Evolutionary conservation across 2,113 vertebrate genomes (phyloP), one percentile per base, ranked within the genome.

Genomic region (Arothron firmamentum): DNA sequence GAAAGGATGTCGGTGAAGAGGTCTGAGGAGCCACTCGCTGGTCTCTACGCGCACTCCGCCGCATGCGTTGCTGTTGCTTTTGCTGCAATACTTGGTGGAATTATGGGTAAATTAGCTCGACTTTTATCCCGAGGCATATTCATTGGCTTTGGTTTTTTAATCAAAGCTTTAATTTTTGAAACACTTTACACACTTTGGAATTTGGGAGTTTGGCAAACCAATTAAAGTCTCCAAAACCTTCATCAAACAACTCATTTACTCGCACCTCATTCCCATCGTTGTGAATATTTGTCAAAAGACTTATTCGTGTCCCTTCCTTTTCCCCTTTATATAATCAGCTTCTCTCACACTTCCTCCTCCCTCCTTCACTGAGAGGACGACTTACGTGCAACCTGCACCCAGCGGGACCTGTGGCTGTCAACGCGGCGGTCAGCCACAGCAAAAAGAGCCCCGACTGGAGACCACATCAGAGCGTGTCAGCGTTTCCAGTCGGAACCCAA

Each of bases 1-100:
- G 51, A 60, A 69, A 41, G 56, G 52, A 46, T 71, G 56, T 67
- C 71, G 59, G 76, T 67, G 66, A 77, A 74, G 59, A 65, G 34
- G 17, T 19, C 20, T 45, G 54, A 52, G 25, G 25, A 56, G 18
- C 25, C 11, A 58, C 57, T 66, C 45, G 52, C 20, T 56, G 45
- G 31, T 47, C 60, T 48, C 46, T 48, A 18, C 46, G 16, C 38
- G 1, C 43, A 28, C 28, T 12, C 28, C 53, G 20, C 42, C 10
- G 12, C 12, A 18, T 51, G 13, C 16, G 6, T 3, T 15, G 43
- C 43, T 45, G 8, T 19, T 43, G 38, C 31, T 31, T 31, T 31
- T 38, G 12, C 10, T 38, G 34, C 20, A 38, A 6, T 49, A 17
- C 43, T 45, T 2, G 43, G 43, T 45, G 13, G 43, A 45, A 5